Conservation (phyloP, 30 jellyfish, hydroid and myxozoan species). For the Aurelia sp. region DNA sequence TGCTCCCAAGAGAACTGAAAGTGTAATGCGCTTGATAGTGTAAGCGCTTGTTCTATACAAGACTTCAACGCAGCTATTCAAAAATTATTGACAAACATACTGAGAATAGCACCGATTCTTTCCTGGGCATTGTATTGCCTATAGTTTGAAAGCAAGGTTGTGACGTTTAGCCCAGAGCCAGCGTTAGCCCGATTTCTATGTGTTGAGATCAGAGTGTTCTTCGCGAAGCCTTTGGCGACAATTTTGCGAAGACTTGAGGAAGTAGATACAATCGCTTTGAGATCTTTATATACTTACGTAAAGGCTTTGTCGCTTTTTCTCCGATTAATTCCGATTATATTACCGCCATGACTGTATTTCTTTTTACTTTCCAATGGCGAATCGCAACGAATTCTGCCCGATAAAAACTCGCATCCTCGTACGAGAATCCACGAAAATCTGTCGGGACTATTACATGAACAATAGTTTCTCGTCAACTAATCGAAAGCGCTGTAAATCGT, state of each 20-base stretch:
- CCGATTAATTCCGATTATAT: not conserved
- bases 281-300: no score
- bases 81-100: not conserved
- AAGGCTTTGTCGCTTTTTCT: not conserved
- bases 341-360: constrained; percentile 10
- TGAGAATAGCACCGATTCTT: constrained; percentile 1
- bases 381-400: constrained; percentile 1
- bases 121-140: constrained; percentile 32
- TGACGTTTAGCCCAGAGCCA: not conserved
- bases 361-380: not conserved
- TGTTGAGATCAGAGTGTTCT: no score
- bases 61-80: constrained; percentile 11
- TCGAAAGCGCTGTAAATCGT: no score
- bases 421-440: not conserved
- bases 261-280: no score
- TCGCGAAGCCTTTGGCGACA: no score
- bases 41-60: constrained; percentile 11
- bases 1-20: constrained; percentile 18
- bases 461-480: no score
- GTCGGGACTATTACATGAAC: no score
- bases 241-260: no score
- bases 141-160: not conserved
- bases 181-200: constrained; percentile 29
- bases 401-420: constrained; percentile 22
- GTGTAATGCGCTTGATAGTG: constrained; percentile 12